Evolutionary conservation across 2,113 vertebrate genomes (phyloP).

Genomic region (Clarias magur): DNA sequence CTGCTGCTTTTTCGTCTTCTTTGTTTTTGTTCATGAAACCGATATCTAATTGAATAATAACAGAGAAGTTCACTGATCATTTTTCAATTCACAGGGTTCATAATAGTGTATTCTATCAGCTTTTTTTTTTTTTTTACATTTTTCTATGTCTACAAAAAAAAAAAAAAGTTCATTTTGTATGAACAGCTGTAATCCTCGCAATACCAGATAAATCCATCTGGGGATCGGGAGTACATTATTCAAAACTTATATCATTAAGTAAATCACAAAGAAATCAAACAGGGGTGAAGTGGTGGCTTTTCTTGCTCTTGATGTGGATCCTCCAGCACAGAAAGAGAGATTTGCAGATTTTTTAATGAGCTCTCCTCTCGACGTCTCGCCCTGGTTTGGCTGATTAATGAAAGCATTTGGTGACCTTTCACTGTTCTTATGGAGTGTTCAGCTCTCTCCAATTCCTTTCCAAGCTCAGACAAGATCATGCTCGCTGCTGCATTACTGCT

Average conservation of each 20-base stretch:
- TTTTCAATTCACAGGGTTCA: neutral
- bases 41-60: slow-evolving; percentile 34
- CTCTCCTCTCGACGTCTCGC: slow-evolving; percentile 47
- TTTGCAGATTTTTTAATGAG: slow-evolving; percentile 48
- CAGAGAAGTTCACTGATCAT: slow-evolving; percentile 40
- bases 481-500: slow-evolving; percentile 8
- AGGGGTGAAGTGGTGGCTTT: slow-evolving; percentile 17
- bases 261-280: slow-evolving; percentile 38
- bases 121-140: neutral
- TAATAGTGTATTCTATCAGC: neutral
- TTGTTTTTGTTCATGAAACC: slow-evolving; percentile 35
- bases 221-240: slow-evolving; percentile 23
- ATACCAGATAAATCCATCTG: slow-evolving; percentile 5
- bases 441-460: slow-evolving; percentile 51
- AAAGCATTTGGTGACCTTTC: slow-evolving; percentile 79
- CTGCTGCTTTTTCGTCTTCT: neutral
- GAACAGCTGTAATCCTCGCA: slow-evolving; percentile 4
- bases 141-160: neutral
- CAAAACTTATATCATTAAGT: slow-evolving; percentile 38
- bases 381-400: slow-evolving; percentile 68
- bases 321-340: slow-evolving; percentile 29
- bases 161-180: slow-evolving; percentile 17
- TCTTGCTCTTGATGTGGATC: slow-evolving; percentile 27
- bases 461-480: slow-evolving; percentile 20
- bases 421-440: slow-evolving; percentile 70